A percentile compares a stretch with the other conserved stretches of the same genome.
These are phyloP conservation scores for Gari tellinella DNA, from an alignment of 2,888 invertebrate genomes.

Conservation along the genomic window DNA sequence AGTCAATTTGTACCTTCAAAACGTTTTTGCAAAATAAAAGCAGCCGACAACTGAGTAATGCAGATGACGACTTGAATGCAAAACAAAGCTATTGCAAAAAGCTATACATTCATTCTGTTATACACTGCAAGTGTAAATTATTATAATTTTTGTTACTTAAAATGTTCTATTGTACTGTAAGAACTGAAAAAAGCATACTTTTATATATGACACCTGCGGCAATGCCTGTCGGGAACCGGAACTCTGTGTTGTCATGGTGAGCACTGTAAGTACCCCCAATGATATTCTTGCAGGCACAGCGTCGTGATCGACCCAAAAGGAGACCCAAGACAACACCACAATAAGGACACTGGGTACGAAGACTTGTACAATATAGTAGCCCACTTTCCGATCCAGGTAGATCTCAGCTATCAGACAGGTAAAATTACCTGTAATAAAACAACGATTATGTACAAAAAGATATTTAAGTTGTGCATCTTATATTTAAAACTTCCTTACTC, in stretches of 20 bases:
- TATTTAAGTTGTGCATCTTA: no score
- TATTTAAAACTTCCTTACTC: no score
- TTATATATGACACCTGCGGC: conserved; percentile 57
- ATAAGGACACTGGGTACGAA: conserved; percentile 85
- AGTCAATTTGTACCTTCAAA: no score
- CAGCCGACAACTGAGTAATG: no score
- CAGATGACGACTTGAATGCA: no score
- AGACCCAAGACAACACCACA: conserved; percentile 88
- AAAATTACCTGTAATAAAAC: conserved; percentile 34
- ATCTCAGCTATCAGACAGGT: conserved; percentile 86
- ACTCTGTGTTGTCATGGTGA: conserved; percentile 65
- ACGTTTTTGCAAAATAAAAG: no score
- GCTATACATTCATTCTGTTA: no score
- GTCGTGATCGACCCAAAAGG: conserved; percentile 84
- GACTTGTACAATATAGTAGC: conserved; percentile 87
- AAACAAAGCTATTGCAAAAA: not conserved
- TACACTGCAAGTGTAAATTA: not conserved
- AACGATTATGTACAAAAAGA: no score
- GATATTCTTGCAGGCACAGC: conserved; percentile 59
- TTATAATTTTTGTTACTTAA: not conserved
- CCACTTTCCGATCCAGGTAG: conserved; percentile 92
- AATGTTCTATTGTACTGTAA: not conserved
- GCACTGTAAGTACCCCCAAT: conserved; percentile 56
- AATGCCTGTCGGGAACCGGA: conserved; percentile 53
- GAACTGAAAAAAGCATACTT: conserved; percentile 41